Conservation (phyloP, 2,113 vertebrate species). For the Heliornis fulica region DNA sequence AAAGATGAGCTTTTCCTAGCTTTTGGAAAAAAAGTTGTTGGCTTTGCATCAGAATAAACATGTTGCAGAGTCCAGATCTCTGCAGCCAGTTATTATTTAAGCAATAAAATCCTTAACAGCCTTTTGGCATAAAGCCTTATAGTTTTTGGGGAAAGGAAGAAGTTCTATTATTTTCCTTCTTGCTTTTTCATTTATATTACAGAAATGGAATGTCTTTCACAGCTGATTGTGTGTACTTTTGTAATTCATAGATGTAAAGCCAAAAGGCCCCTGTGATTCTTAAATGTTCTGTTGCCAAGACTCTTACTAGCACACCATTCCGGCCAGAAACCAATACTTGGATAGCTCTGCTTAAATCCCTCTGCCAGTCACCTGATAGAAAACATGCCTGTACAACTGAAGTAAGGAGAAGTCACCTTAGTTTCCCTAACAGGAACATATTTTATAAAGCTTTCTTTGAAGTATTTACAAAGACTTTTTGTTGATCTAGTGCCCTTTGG, state of each 20-base stretch:
- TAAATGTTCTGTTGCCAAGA: neutral
- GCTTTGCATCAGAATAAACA: slow-evolving; percentile 45
- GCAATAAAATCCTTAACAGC: slow-evolving; percentile 33
- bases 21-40: slow-evolving; percentile 5
- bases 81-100: slow-evolving; percentile 20
- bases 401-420: neutral
- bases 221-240: neutral
- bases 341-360: neutral
- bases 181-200: slow-evolving; percentile 43
- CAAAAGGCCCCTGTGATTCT: neutral
- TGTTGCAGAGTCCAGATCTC: slow-evolving; percentile 3
- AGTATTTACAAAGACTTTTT: neutral
- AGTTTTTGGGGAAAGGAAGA: slow-evolving; percentile 29
- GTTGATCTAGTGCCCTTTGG: neutral
- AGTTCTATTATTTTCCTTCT: neutral
- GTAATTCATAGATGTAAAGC: neutral
- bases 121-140: slow-evolving; percentile 11
- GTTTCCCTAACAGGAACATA: neutral
- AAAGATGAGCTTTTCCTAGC: neutral
- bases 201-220: slow-evolving; percentile 52
- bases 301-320: neutral
- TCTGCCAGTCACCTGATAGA: neutral
- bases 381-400: neutral
- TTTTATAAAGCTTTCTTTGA: neutral
- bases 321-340: neutral